phyloP scores from a whole-genome alignment of 2,888 invertebrate genomes.

The Spatulosminthurus flaviceps region DNA sequence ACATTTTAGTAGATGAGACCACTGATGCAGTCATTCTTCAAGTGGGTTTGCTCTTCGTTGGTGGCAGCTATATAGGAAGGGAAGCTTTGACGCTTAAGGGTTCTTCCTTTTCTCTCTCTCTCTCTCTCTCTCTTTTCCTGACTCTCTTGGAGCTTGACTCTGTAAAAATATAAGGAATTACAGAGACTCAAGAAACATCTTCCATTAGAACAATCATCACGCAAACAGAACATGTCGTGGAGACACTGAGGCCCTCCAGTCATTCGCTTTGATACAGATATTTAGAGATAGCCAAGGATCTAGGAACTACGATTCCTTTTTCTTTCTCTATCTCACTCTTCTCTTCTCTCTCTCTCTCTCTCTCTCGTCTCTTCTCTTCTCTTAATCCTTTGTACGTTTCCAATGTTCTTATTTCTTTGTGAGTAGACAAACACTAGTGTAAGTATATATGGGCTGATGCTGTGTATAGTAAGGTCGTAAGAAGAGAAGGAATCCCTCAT shows the following conservation, averaged over 20 bases:
- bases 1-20: background rate
- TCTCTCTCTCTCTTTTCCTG: too few species aligned
- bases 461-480: too few species aligned
- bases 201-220: conserved; percentile 48
- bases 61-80: conserved; percentile 37
- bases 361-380: background rate
- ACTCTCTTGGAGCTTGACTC: too few species aligned
- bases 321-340: too few species aligned
- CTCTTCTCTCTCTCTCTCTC: background rate
- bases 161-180: conserved; percentile 5
- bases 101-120: conserved; percentile 16
- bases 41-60: conserved; percentile 37
- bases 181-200: conserved; percentile 34
- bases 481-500: too few species aligned
- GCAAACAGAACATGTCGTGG: conserved; percentile 46
- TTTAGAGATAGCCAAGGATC: background rate
- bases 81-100: conserved; percentile 21
- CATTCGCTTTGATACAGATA: conserved; percentile 26
- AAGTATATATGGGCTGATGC: too few species aligned
- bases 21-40: conserved; percentile 18
- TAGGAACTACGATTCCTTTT: background rate
- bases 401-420: background rate
- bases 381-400: background rate
- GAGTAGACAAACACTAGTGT: too few species aligned
- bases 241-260: conserved; percentile 39